Evolutionary conservation across 23 tunicate genomes (phyloP).

Genomic region (Halocynthia aurantium): DNA sequence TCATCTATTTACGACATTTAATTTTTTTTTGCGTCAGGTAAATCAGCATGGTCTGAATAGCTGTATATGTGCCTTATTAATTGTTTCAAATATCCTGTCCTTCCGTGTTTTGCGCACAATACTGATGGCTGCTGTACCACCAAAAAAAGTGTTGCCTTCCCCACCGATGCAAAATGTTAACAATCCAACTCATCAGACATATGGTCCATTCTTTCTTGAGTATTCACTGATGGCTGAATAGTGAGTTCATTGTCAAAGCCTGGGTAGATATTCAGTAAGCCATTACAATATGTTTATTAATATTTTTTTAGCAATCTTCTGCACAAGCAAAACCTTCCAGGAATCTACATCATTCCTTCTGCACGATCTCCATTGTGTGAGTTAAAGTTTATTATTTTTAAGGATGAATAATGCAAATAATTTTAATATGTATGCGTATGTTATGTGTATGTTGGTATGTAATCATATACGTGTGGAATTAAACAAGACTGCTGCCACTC

Average conservation of each 20-base stretch:
- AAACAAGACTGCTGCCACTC: background rate
- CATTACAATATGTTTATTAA: background rate
- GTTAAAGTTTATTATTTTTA: background rate
- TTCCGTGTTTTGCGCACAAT: no score
- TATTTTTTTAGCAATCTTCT: conserved; percentile 34
- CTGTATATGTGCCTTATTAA: no score
- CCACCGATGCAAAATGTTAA: conserved; percentile 26
- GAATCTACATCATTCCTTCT: conserved; percentile 88
- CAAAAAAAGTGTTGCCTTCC: background rate
- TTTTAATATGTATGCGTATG: no score
- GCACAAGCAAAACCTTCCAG: conserved; percentile 69
- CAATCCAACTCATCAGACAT: conserved; percentile 43
- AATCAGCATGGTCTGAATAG: no score
- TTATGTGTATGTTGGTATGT: no score
- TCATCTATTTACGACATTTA: no score
- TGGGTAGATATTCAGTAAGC: background rate
- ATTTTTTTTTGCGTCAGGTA: no score
- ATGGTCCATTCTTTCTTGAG: conserved; percentile 83
- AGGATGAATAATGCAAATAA: no score
- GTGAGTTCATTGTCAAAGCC: conserved; percentile 1
- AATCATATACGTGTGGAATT: no score
- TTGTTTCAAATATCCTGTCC: no score
- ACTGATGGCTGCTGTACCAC: conserved; percentile 3
- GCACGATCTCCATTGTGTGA: conserved; percentile 69
- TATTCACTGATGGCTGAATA: conserved; percentile 91